Evolutionary conservation across 2,888 invertebrate genomes (phyloP).

Genomic region (Dolichomitus sp.): DNA sequence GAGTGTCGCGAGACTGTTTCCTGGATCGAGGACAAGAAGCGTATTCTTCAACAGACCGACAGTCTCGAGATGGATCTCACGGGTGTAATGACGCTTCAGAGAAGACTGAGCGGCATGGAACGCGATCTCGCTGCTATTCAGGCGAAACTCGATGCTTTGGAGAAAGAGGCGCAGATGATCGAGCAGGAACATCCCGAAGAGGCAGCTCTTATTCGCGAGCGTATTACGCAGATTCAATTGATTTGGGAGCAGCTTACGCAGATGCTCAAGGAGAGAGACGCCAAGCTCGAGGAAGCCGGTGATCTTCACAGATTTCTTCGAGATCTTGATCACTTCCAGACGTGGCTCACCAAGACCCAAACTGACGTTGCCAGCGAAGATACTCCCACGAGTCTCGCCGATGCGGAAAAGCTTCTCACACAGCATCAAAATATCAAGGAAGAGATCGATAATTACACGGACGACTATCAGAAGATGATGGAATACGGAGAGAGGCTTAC

Average conservation of each 20-base stretch:
- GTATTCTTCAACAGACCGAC: constrained; percentile 99
- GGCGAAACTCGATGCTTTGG: constrained; percentile 97
- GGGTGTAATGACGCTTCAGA: constrained; percentile 99
- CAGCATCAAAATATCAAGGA: constrained; percentile 99
- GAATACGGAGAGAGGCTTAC: constrained; percentile 99
- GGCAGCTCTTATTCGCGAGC: constrained; percentile 95
- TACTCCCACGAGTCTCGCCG: constrained; percentile 96
- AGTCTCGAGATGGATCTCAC: constrained; percentile 99
- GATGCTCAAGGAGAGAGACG: constrained; percentile 98
- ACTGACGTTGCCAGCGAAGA: constrained; percentile 99
- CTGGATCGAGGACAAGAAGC: constrained; percentile 99
- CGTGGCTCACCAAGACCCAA: constrained; percentile 99
- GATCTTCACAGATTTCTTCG: constrained; percentile 99
- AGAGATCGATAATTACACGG: constrained; percentile 99
- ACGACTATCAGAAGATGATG: constrained; percentile 99
- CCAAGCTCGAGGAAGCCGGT: constrained; percentile 99
- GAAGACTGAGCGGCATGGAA: constrained; percentile 99
- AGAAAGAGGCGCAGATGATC: constrained; percentile 97
- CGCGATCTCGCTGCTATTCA: constrained; percentile 99
- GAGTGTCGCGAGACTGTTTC: constrained; percentile 99
- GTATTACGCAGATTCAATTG: constrained; percentile 95
- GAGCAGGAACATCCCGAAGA: constrained; percentile 98
- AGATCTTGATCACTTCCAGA: constrained; percentile 98
- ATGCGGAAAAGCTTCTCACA: constrained; percentile 98
- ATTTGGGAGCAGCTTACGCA: constrained; percentile 99